phyloP scores from a whole-genome alignment of 2,113 vertebrate species.

The Neotoma lepida region DNA sequence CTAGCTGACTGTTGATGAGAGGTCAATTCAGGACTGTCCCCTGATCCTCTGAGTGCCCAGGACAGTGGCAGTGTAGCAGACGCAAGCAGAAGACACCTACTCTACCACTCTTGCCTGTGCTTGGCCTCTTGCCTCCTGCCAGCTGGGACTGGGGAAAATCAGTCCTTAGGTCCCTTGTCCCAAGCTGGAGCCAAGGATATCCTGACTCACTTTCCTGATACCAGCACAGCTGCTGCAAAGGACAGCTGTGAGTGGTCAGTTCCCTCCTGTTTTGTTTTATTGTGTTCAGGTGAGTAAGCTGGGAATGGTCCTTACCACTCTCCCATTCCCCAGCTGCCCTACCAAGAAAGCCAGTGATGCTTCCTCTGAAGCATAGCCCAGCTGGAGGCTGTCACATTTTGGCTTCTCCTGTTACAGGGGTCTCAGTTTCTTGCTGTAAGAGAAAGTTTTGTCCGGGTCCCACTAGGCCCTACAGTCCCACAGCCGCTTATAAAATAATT shows the following conservation, averaged over 20 bases:
- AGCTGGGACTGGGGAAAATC: background rate
- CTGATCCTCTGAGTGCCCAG: background rate
- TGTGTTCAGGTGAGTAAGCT: background rate
- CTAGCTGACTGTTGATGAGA: background rate
- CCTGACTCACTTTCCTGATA: background rate
- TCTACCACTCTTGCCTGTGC: slow-evolving; percentile 75
- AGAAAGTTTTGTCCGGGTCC: too few relatives aligned
- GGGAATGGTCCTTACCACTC: background rate
- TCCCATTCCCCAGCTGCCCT: background rate
- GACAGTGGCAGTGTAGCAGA: slow-evolving; percentile 82
- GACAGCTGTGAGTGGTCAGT: background rate
- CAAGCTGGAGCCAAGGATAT: background rate
- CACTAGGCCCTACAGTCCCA: too few relatives aligned
- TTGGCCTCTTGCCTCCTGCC: slow-evolving; percentile 63
- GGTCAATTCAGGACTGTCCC: background rate
- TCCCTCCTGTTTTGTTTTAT: background rate
- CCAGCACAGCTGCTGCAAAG: background rate
- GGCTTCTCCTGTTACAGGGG: background rate
- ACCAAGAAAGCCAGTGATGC: background rate
- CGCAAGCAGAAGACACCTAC: slow-evolving; percentile 85
- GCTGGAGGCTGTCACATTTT: too few relatives aligned
- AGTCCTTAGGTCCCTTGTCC: background rate
- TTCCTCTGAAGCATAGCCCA: background rate
- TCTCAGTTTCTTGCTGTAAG: background rate
- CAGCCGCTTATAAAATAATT: too few relatives aligned